These are phyloP conservation scores for Lepidostoma basale DNA, from an alignment of 1,140 invertebrate species.

Conservation along the genomic window DNA sequence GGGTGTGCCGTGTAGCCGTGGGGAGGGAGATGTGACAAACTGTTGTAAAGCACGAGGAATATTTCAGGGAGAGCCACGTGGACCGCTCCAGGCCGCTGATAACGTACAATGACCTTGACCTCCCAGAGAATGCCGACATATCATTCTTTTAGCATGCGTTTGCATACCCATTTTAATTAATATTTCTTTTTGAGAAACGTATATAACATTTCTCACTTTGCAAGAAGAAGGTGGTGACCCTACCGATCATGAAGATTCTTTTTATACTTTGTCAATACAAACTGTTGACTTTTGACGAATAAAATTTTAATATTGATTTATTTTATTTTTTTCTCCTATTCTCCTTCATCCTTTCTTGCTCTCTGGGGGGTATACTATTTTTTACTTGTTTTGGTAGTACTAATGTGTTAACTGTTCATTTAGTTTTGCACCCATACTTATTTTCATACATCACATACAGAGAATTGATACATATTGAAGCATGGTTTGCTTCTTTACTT, in stretches of 20 bases:
- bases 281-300: conserved; percentile 21
- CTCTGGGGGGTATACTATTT: conserved; percentile 33
- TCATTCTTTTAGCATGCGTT: conserved; percentile 51
- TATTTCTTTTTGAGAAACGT: conserved; percentile 36
- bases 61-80: conserved; percentile 66
- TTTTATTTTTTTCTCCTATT: conserved; percentile 22
- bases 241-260: background rate
- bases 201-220: conserved; percentile 9
- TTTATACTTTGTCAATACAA: conserved; percentile 16
- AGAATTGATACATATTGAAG: too few relatives aligned
- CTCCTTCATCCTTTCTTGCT: conserved; percentile 23
- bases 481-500: too few relatives aligned
- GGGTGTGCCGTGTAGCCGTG: too few relatives aligned
- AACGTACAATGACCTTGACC: conserved; percentile 85
- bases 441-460: too few relatives aligned
- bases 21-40: too few relatives aligned
- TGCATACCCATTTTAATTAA: background rate
- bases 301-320: conserved; percentile 22
- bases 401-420: too few relatives aligned
- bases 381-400: too few relatives aligned
- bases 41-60: conserved; percentile 34
- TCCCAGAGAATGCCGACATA: conserved; percentile 73
- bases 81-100: conserved; percentile 71
- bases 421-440: too few relatives aligned
- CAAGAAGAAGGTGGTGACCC: background rate